phyloP scores from a whole-genome alignment of 1,140 invertebrate species.

The Oncopeltus fasciatus region DNA sequence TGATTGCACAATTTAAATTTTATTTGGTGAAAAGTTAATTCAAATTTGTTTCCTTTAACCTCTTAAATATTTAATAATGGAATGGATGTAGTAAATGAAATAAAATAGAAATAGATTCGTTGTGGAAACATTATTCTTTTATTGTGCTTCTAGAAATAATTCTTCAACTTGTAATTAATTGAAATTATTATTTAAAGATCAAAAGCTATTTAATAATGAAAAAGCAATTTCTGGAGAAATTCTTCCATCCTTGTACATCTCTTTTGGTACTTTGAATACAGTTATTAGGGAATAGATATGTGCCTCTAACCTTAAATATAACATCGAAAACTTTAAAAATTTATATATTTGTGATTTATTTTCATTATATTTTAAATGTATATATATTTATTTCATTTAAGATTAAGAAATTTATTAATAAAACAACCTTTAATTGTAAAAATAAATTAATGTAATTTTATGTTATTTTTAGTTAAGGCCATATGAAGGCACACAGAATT shows the following conservation, averaged over 20 bases:
- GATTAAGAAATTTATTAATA: too few species aligned
- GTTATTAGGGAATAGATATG: constrained; percentile 6
- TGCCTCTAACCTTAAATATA: neutral
- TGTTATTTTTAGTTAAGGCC: too few species aligned
- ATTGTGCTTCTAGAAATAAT: neutral
- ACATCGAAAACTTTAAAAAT: neutral
- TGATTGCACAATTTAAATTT: neutral
- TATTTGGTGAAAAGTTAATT: neutral
- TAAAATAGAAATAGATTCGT: neutral
- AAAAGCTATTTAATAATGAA: neutral
- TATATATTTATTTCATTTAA: too few species aligned
- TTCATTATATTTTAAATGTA: too few species aligned
- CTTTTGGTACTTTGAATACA: neutral
- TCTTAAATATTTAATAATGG: neutral
- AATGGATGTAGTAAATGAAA: neutral
- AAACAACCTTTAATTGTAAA: too few species aligned
- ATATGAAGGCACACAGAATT: too few species aligned
- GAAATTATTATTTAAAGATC: neutral
- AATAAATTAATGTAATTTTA: too few species aligned
- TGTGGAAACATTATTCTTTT: neutral
- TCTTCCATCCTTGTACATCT: neutral
- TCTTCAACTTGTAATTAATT: neutral
- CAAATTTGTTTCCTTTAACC: neutral
- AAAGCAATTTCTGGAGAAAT: neutral
- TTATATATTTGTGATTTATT: too few species aligned